Percentiles rank a stretch among this genome's conserved stretches.
Evolutionary conservation across 2,797 vertebrate genomes (phyloP).

Genomic region (Manis crassicaudata): DNA sequence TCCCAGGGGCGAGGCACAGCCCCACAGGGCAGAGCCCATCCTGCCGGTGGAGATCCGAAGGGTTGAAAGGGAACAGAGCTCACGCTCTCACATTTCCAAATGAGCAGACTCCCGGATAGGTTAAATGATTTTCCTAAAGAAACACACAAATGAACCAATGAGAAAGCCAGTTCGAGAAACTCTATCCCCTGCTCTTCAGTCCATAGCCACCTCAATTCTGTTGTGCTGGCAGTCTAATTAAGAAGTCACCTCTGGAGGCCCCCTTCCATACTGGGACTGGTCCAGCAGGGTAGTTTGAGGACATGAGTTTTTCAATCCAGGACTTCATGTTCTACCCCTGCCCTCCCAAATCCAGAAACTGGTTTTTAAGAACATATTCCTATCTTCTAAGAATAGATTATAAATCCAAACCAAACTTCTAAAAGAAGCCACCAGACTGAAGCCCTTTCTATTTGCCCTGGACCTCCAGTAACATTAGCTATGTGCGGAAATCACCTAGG

Average conservation of each 20-base stretch:
- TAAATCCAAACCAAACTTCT: background rate
- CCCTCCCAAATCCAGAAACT: background rate
- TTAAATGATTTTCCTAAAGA: background rate
- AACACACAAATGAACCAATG: background rate
- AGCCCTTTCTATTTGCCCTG: background rate
- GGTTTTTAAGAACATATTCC: background rate
- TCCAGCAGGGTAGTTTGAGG: background rate
- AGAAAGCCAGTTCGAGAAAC: background rate
- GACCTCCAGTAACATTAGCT: background rate
- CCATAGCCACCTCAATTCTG: background rate
- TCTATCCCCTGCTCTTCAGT: background rate
- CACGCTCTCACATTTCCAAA: background rate
- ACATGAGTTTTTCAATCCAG: background rate
- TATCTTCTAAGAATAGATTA: background rate
- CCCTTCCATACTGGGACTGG: background rate
- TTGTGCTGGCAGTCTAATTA: background rate
- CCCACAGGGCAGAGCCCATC: fast-evolving
- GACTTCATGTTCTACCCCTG: background rate
- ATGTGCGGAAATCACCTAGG: background rate
- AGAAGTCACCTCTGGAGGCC: background rate
- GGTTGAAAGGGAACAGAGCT: background rate
- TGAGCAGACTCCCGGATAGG: background rate
- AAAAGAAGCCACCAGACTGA: background rate
- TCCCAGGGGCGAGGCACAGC: background rate
- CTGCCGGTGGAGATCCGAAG: background rate